These are phyloP conservation scores for Himantopus leucocephalus DNA, from an alignment of 2,113 vertebrate genomes.

Conservation along the genomic window DNA sequence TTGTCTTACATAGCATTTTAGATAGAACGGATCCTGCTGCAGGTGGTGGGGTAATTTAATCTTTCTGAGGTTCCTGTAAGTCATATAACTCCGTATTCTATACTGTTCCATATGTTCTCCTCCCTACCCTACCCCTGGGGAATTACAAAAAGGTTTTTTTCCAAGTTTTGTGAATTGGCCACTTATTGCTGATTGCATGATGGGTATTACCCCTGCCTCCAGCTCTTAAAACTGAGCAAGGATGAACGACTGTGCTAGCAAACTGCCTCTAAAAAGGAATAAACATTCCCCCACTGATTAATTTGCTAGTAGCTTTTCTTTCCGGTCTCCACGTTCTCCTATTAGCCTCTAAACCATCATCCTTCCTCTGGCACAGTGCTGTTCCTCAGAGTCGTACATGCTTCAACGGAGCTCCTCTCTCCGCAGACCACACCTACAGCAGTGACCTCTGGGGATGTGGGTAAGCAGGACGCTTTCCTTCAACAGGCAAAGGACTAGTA, in stretches of 20 bases:
- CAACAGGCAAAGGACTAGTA: background rate
- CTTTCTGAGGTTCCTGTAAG: background rate
- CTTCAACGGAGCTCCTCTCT: background rate
- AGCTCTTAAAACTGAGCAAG: background rate
- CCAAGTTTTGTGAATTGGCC: background rate
- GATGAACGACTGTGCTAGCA: background rate
- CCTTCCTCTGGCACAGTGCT: background rate
- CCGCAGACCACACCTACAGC: background rate
- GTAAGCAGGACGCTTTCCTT: background rate
- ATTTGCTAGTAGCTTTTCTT: background rate
- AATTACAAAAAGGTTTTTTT: background rate
- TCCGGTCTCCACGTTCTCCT: background rate
- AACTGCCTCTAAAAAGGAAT: background rate
- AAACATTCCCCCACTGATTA: background rate
- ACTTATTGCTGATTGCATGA: background rate
- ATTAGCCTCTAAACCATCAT: background rate
- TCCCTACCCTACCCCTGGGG: background rate
- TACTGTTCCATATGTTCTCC: background rate
- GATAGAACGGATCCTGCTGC: rapidly evolving
- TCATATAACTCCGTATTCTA: background rate
- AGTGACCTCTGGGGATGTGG: background rate
- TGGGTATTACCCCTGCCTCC: background rate
- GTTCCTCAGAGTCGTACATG: background rate
- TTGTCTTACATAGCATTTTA: background rate
- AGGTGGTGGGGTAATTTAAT: background rate